phyloP scores from a whole-genome alignment of 2,113 vertebrate genomes.

The Solea senegalensis region DNA sequence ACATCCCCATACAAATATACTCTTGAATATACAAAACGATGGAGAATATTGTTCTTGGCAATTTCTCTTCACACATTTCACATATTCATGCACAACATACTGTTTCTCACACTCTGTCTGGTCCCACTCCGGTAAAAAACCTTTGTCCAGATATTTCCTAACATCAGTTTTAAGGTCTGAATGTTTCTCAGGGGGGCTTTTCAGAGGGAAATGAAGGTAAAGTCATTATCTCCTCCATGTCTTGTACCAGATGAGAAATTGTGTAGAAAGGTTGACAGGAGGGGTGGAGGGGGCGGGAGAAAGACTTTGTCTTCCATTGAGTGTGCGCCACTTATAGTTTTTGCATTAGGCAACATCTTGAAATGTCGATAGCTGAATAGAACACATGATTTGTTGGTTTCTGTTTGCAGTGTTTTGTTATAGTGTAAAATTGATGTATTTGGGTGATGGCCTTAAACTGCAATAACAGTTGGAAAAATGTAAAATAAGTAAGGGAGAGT shows the following conservation, averaged over 20 bases:
- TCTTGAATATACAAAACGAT: too few relatives aligned
- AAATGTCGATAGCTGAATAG: neutral
- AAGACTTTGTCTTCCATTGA: neutral
- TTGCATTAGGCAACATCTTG: neutral
- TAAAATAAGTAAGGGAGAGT: neutral
- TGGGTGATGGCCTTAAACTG: neutral
- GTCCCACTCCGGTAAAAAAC: constrained; percentile 1
- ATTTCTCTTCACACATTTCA: neutral
- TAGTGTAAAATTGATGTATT: neutral
- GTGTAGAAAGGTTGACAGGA: neutral
- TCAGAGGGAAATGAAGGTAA: neutral
- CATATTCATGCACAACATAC: neutral
- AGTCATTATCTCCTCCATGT: constrained; percentile 1
- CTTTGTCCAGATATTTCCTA: constrained; percentile 3
- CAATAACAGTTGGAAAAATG: neutral
- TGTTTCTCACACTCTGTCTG: neutral
- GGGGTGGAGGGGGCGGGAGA: neutral
- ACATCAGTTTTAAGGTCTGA: neutral
- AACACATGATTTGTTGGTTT: neutral
- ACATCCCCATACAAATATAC: constrained; percentile 8
- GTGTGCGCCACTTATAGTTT: neutral
- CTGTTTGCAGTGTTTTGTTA: too few relatives aligned
- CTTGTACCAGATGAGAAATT: neutral
- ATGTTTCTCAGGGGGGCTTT: constrained; percentile 4
- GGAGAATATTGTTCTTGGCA: neutral